Evolutionary conservation across 2,888 invertebrate species (phyloP), one percentile per base, ranked within the genome.

Genomic region (Patella caerulea): DNA sequence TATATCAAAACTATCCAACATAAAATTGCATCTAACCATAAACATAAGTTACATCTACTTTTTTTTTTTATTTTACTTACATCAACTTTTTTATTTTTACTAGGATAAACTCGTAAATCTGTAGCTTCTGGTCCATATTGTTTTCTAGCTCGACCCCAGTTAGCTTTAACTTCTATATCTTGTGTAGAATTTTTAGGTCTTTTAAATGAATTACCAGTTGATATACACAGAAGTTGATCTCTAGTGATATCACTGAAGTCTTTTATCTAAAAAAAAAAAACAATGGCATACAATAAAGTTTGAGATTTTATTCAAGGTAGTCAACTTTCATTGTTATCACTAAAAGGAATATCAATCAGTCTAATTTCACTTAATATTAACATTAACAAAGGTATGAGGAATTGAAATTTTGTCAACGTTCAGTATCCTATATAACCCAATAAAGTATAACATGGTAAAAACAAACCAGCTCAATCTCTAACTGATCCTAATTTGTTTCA

Each of bases 121-220:
- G 91, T 91, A 11, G 91, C 90, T 14, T 83, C 76, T 15, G 86
- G 86, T 7, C 91, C 92, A 79, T 92, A 89, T 81, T 88, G 85
- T 75, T 89, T 90, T 54, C 89, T 84, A 9, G 91, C 90, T 5
- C 92, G 87, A 0, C 89, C 87, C 91, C 91, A 92, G 85, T 91
- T 91, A n/a, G 92, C 91, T 80, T 90, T 90, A 45, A 92, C 83
- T 81, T 91, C 91, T 17, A 91, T 85, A 52, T 87, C 83, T 34
- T 88, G 86, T 53, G 83, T 82, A 69, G 82, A 82, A 5, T 85
- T 86, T 73, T 85, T 83, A 3, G 88, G 86, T 15, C 83, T 83
- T 65, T 86, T 85, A 83, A 90, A 92, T 0, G 86, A 80, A 81
- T 88, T 89, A 7, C 88, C 89, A 53, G 85, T 86, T 2, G 91